phyloP scores from a whole-genome alignment of 2,113 vertebrate genomes.

The Coreoperca whiteheadi region DNA sequence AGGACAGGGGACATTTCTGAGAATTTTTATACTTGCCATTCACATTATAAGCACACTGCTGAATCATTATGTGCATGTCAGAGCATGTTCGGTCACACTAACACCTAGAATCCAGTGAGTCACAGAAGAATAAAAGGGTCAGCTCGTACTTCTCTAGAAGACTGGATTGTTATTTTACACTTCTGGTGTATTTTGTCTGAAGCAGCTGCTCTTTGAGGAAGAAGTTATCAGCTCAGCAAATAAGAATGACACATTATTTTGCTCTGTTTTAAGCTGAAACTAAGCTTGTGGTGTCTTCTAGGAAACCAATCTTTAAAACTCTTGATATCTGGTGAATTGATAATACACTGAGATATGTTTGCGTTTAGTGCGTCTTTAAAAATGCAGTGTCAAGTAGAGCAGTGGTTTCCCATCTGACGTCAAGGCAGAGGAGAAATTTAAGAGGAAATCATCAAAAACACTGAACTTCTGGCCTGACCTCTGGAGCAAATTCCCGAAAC shows the following conservation, averaged over 20 bases:
- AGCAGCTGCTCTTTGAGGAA: constrained; percentile 12
- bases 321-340: not conserved
- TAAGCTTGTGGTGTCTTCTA: not conserved
- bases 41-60: constrained; percentile 4
- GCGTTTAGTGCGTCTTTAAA: not conserved
- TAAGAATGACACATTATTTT: not conserved
- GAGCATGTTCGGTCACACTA: constrained; percentile 19
- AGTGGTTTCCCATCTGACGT: constrained; percentile 25
- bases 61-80: constrained; percentile 37
- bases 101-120: constrained; percentile 46
- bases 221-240: not conserved
- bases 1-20: constrained; percentile 20
- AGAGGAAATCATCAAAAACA: constrained; percentile 23
- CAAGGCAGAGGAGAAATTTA: not conserved
- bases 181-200: constrained; percentile 63
- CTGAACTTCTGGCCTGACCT: constrained; percentile 28
- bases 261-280: not conserved
- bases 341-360: not conserved
- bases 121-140: constrained; percentile 25
- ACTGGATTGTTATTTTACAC: not conserved
- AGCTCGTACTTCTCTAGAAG: constrained; percentile 40
- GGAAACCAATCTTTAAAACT: not conserved
- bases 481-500: not conserved
- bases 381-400: not conserved
- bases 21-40: constrained; percentile 1